phyloP scores from a whole-genome alignment of 1,140 invertebrate genomes.

The Zophobas atratus region DNA sequence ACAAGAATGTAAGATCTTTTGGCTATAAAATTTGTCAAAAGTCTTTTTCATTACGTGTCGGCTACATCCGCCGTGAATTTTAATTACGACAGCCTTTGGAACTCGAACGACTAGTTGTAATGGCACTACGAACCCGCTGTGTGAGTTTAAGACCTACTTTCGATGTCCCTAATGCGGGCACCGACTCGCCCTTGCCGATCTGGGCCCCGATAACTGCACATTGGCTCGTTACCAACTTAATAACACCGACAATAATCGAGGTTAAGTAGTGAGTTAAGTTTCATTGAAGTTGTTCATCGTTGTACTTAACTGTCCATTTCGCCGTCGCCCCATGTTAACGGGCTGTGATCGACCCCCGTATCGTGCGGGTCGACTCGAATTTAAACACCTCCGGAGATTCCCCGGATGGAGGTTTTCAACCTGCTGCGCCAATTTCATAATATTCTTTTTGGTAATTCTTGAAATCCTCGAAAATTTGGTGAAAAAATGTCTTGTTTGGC shows the following conservation, averaged over 20 bases:
- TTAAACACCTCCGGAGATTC: not conserved
- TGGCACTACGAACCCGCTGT: not conserved
- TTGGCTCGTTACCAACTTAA: slow-evolving; percentile 19
- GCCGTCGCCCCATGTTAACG: slow-evolving; percentile 1
- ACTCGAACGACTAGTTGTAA: not conserved
- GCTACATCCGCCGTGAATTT: too few species aligned
- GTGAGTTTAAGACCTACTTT: slow-evolving; percentile 3
- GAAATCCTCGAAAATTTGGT: too few species aligned
- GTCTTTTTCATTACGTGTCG: too few species aligned
- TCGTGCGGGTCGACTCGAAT: not conserved
- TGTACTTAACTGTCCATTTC: not conserved
- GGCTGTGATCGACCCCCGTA: too few species aligned
- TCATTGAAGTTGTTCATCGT: slow-evolving; percentile 2
- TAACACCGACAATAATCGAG: slow-evolving; percentile 23
- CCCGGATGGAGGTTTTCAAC: not conserved
- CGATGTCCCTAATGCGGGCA: not conserved
- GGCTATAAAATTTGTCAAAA: too few species aligned
- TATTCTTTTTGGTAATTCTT: too few species aligned
- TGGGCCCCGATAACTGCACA: not conserved
- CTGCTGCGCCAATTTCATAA: too few species aligned
- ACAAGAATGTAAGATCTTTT: too few species aligned
- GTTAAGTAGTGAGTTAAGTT: slow-evolving; percentile 23
- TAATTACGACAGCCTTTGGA: too few species aligned
- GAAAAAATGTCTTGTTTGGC: too few species aligned
- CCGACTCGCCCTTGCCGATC: not conserved